Conservation (phyloP, 2,888 invertebrate species). For the Boloria selene region DNA sequence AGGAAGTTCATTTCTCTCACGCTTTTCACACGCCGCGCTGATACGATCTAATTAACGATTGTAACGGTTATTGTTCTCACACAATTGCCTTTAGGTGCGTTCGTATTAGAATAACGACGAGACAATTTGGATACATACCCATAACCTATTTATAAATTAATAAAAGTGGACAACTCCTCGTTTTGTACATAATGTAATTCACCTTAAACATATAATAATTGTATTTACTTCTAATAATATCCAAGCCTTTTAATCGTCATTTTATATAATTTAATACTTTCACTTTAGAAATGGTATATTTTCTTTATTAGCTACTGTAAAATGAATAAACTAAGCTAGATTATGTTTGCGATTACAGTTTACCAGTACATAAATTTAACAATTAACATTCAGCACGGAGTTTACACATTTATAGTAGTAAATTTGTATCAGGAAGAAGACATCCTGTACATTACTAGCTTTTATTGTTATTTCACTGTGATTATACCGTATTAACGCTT, state of each 20-base stretch:
- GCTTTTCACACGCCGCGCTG: constrained; percentile 27
- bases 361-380: background rate
- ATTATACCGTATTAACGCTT: background rate
- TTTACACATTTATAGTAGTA: constrained; percentile 13
- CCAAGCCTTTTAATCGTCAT: no score
- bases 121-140: no score
- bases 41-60: constrained; percentile 15
- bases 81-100: background rate
- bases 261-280: background rate
- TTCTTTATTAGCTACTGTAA: background rate
- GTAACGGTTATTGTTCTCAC: constrained; percentile 7
- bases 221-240: no score
- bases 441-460: background rate
- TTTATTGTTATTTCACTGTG: constrained; percentile 15
- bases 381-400: background rate
- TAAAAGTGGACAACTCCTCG: no score
- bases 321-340: background rate
- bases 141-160: no score
- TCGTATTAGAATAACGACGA: no score
- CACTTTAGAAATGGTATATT: background rate
- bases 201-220: background rate
- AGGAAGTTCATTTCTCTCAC: constrained; percentile 38
- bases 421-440: constrained; percentile 8
- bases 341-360: background rate
- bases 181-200: background rate